A percentile compares a stretch with the other conserved stretches of the same genome.
Conservation (phyloP, 2,113 vertebrate species). For the Glaucomys volans region DNA sequence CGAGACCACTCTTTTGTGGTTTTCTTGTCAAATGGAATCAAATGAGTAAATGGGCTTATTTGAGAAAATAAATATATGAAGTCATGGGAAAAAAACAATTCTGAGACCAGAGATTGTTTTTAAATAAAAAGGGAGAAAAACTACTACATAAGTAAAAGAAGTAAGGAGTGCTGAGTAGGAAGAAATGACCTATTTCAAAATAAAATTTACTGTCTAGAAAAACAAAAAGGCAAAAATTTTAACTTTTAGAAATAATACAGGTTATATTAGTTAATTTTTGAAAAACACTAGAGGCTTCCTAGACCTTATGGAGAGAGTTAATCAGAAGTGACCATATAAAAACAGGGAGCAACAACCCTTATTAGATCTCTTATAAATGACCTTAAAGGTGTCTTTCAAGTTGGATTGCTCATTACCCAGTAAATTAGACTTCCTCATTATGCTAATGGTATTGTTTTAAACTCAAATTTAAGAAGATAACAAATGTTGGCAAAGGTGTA, state of each 20-base stretch:
- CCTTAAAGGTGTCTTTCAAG: background rate
- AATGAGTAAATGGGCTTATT: background rate
- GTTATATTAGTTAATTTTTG: background rate
- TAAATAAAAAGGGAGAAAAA: background rate
- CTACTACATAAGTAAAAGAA: background rate
- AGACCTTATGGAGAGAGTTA: background rate
- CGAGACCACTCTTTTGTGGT: background rate
- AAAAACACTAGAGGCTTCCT: background rate
- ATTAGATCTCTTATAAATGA: background rate
- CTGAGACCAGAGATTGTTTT: background rate
- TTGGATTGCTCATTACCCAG: background rate
- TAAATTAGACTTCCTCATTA: background rate
- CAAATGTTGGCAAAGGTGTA: background rate
- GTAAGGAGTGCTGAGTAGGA: background rate
- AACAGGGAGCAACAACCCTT: background rate
- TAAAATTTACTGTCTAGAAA: background rate
- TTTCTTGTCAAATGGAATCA: background rate
- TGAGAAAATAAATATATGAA: background rate
- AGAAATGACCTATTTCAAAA: conserved; percentile 26
- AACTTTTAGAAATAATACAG: background rate
- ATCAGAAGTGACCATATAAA: background rate
- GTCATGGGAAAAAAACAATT: background rate
- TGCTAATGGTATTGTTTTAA: background rate
- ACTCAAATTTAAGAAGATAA: background rate
- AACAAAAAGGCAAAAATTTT: background rate